Conservation (phyloP, 2,797 vertebrate genomes). For the Danio kyathit region DNA sequence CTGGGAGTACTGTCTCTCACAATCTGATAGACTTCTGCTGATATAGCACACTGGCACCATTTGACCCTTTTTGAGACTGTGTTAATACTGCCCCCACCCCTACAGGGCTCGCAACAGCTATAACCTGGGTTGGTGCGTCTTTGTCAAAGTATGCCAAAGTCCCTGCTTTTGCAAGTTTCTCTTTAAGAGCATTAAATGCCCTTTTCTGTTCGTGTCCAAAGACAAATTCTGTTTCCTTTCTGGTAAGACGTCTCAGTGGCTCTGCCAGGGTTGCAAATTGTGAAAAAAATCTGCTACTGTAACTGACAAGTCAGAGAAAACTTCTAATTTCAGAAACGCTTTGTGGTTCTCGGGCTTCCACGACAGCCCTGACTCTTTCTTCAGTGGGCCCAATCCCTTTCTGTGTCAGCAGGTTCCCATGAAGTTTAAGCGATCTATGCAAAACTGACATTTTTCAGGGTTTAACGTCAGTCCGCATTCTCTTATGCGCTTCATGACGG, state of each 20-base stretch:
- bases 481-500: too few relatives aligned
- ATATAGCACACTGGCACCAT: slow-evolving; percentile 34
- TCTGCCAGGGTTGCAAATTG: slow-evolving; percentile 41
- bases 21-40: too few relatives aligned
- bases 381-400: slow-evolving; percentile 30
- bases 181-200: slow-evolving; percentile 7
- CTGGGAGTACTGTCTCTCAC: slow-evolving; percentile 36
- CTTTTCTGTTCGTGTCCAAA: slow-evolving; percentile 32
- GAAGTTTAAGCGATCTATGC: too few relatives aligned
- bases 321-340: slow-evolving; percentile 38
- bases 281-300: slow-evolving; percentile 48
- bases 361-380: slow-evolving; percentile 50
- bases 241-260: slow-evolving; percentile 33
- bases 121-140: slow-evolving; percentile 36
- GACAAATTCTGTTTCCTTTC: slow-evolving; percentile 38
- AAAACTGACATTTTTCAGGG: too few relatives aligned
- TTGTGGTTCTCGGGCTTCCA: slow-evolving; percentile 38
- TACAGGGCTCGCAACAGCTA: slow-evolving; percentile 49
- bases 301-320: slow-evolving; percentile 46
- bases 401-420: too few relatives aligned
- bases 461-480: too few relatives aligned
- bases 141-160: slow-evolving; percentile 46
- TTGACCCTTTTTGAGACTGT: slow-evolving; percentile 17
- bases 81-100: slow-evolving; percentile 37
- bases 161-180: slow-evolving; percentile 18